Base-by-base conservation (phyloP, 2,797 vertebrate species). In the Morelia viridis region DNA sequence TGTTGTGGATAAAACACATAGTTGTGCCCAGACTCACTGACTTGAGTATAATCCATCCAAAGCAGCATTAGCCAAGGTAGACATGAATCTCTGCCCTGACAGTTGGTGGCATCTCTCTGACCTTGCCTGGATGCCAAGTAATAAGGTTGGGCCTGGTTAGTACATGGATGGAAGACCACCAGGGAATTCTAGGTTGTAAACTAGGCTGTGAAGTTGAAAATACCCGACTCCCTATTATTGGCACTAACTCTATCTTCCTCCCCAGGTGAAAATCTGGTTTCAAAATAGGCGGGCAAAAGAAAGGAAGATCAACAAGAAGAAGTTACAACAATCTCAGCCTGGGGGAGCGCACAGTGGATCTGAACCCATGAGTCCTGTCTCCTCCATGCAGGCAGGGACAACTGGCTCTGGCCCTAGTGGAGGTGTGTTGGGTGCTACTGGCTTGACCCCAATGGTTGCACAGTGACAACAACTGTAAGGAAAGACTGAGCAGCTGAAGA, bases 201-300 rank as follows among this genome's bases (percentile, higher is more conserved):
- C 19, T 41, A 10, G 19, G 41, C 35, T 80, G 19, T 24, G 71
- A 46, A 46, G 3, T 41, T 80, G 71, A 46, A 80, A 46, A 46
- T 46, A 80, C 10, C 3, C 22, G 41, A 24, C 56, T n/a, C 17
- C n/a, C 13, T 58, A 17, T 46, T n/a, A 31, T 61, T 17, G 2
- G 7, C 19, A 31, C 60, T n/a, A 24, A 64, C 6, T 92, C 83
- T 90, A 4, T n/a, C 22, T 86, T 90, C 13, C 35, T 50, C 94
- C 60, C 6, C 94, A 98, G 98, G 98, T 98, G 92, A 98, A 98
- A 96, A 98, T 98, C 68, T 98, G 98, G 98, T 98, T 98, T 96
- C 98, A 98, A 95, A 98, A 98, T 50, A 96, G 98, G 91, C 96
- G 98, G 93, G 98, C 98, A 0, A 98, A 98, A 93, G 98, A 98